Evolutionary conservation across 2,888 invertebrate species (phyloP).

Genomic region (Tachina grossa): DNA sequence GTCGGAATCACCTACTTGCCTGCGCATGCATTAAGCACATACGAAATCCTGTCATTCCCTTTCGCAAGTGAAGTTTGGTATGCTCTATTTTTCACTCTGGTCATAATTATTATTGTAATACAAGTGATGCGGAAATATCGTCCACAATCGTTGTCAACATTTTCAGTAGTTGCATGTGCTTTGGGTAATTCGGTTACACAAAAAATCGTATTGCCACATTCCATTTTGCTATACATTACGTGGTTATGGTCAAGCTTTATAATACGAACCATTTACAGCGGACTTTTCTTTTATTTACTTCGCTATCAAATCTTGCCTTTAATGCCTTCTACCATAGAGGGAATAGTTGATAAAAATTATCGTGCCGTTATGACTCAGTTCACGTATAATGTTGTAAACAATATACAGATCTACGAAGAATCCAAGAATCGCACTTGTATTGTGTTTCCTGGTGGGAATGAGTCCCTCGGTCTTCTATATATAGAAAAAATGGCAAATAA

Average conservation of each 20-base stretch:
- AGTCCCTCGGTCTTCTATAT: conserved; percentile 18
- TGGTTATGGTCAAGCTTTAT: conserved; percentile 73
- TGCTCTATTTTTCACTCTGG: not conserved
- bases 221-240: conserved; percentile 34
- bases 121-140: conserved; percentile 22
- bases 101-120: not conserved
- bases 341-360: not conserved
- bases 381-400: conserved; percentile 12
- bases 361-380: conserved; percentile 38
- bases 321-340: conserved; percentile 64
- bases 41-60: conserved; percentile 74
- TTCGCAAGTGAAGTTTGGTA: conserved; percentile 73
- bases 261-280: conserved; percentile 77
- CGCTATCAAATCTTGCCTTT: conserved; percentile 72
- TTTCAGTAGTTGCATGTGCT: conserved; percentile 61
- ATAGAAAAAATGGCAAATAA: conserved; percentile 2
- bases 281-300: conserved; percentile 76
- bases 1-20: conserved; percentile 71
- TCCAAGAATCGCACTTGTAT: not conserved
- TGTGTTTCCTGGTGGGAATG: not conserved
- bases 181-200: conserved; percentile 71
- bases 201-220: conserved; percentile 63
- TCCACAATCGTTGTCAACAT: conserved; percentile 56
- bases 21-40: conserved; percentile 71
- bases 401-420: not conserved